phyloP scores from a whole-genome alignment of 2,797 vertebrate species.

The Perodicticus potto region DNA sequence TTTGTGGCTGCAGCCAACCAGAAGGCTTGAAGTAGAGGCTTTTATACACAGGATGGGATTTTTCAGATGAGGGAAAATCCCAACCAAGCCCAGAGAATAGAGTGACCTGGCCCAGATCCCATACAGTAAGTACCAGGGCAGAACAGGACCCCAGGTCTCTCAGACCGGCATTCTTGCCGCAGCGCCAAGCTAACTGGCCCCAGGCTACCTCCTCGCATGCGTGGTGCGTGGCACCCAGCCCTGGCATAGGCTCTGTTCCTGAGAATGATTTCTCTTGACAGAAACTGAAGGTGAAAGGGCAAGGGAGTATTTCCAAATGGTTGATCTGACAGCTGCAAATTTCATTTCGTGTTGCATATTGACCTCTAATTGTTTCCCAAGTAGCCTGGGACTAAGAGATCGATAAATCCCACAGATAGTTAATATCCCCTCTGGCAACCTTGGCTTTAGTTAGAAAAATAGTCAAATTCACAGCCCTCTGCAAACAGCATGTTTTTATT shows the following conservation, averaged over 20 bases:
- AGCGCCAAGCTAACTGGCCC: background rate
- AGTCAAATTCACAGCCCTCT: slow-evolving; percentile 68
- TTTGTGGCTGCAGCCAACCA: background rate
- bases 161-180: fast-evolving
- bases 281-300: slow-evolving; percentile 75
- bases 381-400: slow-evolving; percentile 80
- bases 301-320: slow-evolving; percentile 81
- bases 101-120: background rate
- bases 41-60: background rate
- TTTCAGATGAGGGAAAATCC: slow-evolving; percentile 5
- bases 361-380: slow-evolving; percentile 87
- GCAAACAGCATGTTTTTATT: slow-evolving; percentile 55
- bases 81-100: background rate
- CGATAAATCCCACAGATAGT: slow-evolving; percentile 81
- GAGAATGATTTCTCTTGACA: slow-evolving; percentile 68
- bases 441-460: slow-evolving; percentile 68
- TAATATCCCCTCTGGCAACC: slow-evolving; percentile 74
- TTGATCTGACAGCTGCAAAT: slow-evolving; percentile 84
- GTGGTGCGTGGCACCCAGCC: too few relatives aligned
- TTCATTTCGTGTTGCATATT: slow-evolving; percentile 82
- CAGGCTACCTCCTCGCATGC: fast-evolving
- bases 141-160: fast-evolving
- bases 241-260: background rate
- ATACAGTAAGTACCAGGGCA: background rate
- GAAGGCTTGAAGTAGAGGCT: background rate